phyloP scores from a whole-genome alignment of 2,797 vertebrate genomes.

The Peromyscus aztecus region DNA sequence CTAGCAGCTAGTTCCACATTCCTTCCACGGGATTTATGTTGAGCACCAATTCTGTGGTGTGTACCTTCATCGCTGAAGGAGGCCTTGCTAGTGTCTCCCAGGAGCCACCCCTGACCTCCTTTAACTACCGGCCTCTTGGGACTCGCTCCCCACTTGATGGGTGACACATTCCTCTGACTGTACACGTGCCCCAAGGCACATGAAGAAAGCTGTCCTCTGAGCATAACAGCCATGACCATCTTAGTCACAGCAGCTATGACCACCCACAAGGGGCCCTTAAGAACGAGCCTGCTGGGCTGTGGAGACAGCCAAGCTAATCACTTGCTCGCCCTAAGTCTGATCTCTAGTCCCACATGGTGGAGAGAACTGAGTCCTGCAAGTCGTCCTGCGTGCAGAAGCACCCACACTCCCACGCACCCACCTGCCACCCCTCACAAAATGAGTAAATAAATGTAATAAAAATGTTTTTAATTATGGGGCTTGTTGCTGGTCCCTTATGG shows the following conservation, averaged over 20 bases:
- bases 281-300: not conserved
- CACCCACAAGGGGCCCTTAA: not conserved
- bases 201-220: not conserved
- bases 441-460: not conserved
- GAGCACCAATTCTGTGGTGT: not conserved
- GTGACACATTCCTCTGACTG: not conserved
- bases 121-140: not conserved
- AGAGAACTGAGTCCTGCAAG: not conserved
- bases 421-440: not conserved
- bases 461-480: not conserved
- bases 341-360: not conserved
- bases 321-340: not conserved
- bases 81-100: not conserved
- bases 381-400: not conserved
- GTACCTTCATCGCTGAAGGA: not conserved
- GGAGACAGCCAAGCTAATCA: not conserved
- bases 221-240: too few species aligned
- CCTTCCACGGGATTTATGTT: not conserved
- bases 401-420: too few species aligned
- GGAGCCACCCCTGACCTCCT: not conserved
- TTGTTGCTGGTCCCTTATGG: not conserved
- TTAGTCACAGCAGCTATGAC: not conserved
- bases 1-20: rapidly evolving
- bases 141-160: not conserved
- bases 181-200: not conserved